Evolutionary conservation across 2,113 vertebrate species (phyloP), one percentile per base, ranked within the genome.

Genomic region (Takifugu bimaculatus): DNA sequence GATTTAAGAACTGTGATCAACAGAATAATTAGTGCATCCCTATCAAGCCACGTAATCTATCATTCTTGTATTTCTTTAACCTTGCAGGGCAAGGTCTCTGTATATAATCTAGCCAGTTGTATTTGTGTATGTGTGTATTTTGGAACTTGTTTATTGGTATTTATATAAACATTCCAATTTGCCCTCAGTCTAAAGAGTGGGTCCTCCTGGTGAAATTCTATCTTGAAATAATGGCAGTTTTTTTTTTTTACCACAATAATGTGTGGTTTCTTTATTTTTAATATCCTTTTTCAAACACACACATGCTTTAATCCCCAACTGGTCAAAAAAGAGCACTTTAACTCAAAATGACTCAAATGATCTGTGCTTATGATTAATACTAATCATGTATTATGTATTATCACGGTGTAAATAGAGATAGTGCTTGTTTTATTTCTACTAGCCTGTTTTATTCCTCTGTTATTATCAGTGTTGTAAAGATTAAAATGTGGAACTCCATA

Each of bases 41-140:
- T 49, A 65, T 49, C 45, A 63, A 59, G 48, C 80, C 49, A 65
- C 28, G 25, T 65, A 44, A 63, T 35, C 14, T 61, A 45, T 49
- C 71, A 45, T 47, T 67, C 80, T 60, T 64, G 26, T 78, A 56
- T 58, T 26, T 66, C 25, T 83, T 74, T 83, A 71, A 56, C 87
- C 89, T 92, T 91, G 89, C 90, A 85, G 90, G 86, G 81, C 85
- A 84, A 89, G 87, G 87, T 74, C 27, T 35, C 14, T 57, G 20
- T 57, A 50, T 78, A 65, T 71, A 80, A 52, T 50, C 48, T 54
- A 70, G 66, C 49, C 69, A 62, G 65, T 15, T 65, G 35, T 73
- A 55, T 70, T 14, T 61, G 32, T 63, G 5, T 12, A 20, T 20
- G 20, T 27, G 12, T 54, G 60, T 79, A 66, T 63, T 44, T 67